Evolutionary conservation across 2,113 vertebrate genomes (phyloP), one percentile per base, ranked within the genome.

Genomic region (Pseudolaguvia tuberculata): DNA sequence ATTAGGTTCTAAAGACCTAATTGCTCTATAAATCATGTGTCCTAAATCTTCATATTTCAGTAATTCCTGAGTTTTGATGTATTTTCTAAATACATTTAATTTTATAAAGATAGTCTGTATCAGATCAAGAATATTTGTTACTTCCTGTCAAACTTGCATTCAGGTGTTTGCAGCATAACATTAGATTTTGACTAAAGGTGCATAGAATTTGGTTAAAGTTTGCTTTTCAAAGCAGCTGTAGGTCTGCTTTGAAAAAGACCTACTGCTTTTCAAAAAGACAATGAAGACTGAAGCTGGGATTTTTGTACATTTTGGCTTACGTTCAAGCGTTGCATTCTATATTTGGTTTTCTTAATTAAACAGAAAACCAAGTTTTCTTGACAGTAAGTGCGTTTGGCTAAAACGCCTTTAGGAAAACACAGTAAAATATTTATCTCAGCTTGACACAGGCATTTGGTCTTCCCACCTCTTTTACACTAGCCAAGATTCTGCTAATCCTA

Each of bases 401-500:
- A 63, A 23, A 14, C 5, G n/a, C n/a, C n/a, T n/a, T n/a, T n/a
- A n/a, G n/a, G n/a, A n/a, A n/a, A n/a, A n/a, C n/a, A n/a, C n/a
- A n/a, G 35, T 63, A 45, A 13, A 39, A 45, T 5, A 15, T 42
- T 63, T n/a, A 63, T 63, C 35, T 63, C 61, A 45, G 61, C 42
- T 63, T 63, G 61, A n/a, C 61, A 45, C 35, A 23, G 12, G 5
- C n/a, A 14, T 45, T 23, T 45, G 23, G n/a, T 2, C 39, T 15
- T 63, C 35, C 23, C 45, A 29, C 47, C 7, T 15, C 39, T 50
- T 50, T 48, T 48, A 29, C 15, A 5, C 47, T 68, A 68, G 25
- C 31, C n/a, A 56, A 68, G 45, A 29, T 68, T 52, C 25, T 52
- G 66, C 66, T 69, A 69, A 14, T 42, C 20, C 31, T 56, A 2